These are phyloP conservation scores for Riparia riparia DNA, from an alignment of 2,113 vertebrate species.

Conservation along the genomic window DNA sequence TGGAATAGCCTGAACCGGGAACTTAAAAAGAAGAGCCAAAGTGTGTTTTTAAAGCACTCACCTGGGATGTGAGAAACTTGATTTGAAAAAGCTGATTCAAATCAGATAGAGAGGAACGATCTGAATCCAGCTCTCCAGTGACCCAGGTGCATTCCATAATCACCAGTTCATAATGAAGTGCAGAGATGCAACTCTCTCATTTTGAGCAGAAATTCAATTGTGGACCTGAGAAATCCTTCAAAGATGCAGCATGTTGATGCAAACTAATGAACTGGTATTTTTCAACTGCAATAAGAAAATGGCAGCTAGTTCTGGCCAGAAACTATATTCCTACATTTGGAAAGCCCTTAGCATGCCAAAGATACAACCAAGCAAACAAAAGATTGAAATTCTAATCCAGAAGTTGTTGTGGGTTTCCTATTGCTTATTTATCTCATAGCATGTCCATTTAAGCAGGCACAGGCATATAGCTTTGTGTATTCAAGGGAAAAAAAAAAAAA, in stretches of 20 bases:
- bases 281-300: slow-evolving; percentile 48
- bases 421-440: not conserved
- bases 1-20: slow-evolving; percentile 4
- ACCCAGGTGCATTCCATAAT: slow-evolving; percentile 66
- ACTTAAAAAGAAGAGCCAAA: slow-evolving; percentile 14
- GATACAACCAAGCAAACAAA: slow-evolving; percentile 29
- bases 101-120: slow-evolving; percentile 17
- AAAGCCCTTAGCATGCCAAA: slow-evolving; percentile 39
- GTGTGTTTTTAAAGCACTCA: not conserved
- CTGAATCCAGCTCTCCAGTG: slow-evolving; percentile 48
- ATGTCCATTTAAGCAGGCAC: not conserved
- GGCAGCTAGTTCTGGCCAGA: slow-evolving; percentile 44
- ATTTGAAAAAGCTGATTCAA: slow-evolving; percentile 54
- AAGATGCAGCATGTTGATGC: slow-evolving; percentile 46
- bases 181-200: slow-evolving; percentile 56
- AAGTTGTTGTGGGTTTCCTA: slow-evolving; percentile 47
- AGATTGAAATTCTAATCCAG: slow-evolving; percentile 21
- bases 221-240: slow-evolving; percentile 45
- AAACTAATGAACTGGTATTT: slow-evolving; percentile 59
- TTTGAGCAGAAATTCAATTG: slow-evolving; percentile 60
- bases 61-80: slow-evolving; percentile 47
- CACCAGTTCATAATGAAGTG: slow-evolving; percentile 53
- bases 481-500: not conserved
- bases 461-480: not conserved
- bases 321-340: slow-evolving; percentile 44